A percentile compares a stretch with the other conserved stretches of the same genome.
Evolutionary conservation across 1,140 invertebrate species (phyloP).

Genomic region (Drosophila carrolli): DNA sequence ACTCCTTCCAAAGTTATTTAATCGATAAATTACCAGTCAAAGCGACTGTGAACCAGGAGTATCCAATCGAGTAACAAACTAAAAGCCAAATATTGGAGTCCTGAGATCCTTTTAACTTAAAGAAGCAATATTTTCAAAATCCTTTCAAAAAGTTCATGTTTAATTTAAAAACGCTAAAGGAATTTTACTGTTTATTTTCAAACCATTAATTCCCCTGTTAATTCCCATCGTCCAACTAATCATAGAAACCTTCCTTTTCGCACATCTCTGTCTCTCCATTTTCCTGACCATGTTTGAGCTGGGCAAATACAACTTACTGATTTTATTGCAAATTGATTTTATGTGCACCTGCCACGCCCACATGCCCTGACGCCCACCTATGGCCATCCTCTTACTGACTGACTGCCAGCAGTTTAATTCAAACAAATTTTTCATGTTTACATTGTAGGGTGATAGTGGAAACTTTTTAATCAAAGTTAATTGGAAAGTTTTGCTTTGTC

Average conservation of each 20-base stretch:
- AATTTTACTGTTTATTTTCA: no score
- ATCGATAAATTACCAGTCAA: slow-evolving; percentile 26
- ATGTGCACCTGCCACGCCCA: slow-evolving; percentile 63
- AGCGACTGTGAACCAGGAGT: background rate
- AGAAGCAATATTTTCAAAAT: no score
- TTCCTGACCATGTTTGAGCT: slow-evolving; percentile 51
- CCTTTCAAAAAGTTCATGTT: no score
- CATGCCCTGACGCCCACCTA: slow-evolving; percentile 1
- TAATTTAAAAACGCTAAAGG: no score
- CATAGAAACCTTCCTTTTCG: background rate
- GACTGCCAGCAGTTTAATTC: slow-evolving; percentile 64
- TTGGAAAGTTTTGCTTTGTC: slow-evolving; percentile 83
- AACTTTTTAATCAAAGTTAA: slow-evolving; percentile 83
- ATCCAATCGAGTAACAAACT: no score
- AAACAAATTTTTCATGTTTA: slow-evolving; percentile 83
- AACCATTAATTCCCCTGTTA: no score
- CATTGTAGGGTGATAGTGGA: slow-evolving; percentile 81
- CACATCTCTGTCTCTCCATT: no score
- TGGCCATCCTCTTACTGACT: slow-evolving; percentile 17
- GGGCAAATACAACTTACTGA: slow-evolving; percentile 79
- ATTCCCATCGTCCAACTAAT: slow-evolving; percentile 16
- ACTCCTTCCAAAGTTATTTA: slow-evolving; percentile 33
- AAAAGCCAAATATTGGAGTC: no score
- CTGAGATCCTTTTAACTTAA: no score
- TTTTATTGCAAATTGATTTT: slow-evolving; percentile 83